Conservation (phyloP, 2,888 invertebrate species). For the Terebella lapidaria region DNA sequence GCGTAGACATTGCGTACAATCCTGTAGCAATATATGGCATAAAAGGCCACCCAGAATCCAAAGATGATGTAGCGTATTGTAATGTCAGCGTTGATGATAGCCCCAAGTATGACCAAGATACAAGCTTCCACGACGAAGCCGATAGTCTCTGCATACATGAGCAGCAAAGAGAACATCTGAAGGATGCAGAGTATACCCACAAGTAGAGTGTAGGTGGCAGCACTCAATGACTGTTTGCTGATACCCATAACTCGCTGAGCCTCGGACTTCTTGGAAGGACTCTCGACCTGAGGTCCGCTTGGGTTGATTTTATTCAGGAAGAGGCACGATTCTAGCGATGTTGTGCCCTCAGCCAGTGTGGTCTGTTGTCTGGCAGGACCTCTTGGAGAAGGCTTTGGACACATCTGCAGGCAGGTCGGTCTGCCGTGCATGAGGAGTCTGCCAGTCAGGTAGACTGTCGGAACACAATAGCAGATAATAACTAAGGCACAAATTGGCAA, state of each 20-base stretch:
- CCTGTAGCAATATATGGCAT: constrained; percentile 46
- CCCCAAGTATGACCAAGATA: constrained; percentile 49
- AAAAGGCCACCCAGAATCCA: constrained; percentile 42
- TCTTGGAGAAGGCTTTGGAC: constrained; percentile 5
- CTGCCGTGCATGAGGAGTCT: constrained; percentile 19
- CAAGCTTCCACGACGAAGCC: constrained; percentile 42
- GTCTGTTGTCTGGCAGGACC: background rate
- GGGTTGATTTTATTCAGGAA: constrained; percentile 27
- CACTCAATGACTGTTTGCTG: constrained; percentile 6
- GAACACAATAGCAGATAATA: constrained; percentile 23
- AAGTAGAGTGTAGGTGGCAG: constrained; percentile 10
- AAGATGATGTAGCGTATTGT: constrained; percentile 45
- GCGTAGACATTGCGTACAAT: constrained; percentile 45
- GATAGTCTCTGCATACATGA: constrained; percentile 42
- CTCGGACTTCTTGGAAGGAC: background rate
- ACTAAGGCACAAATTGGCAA: constrained; percentile 21
- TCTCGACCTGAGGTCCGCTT: background rate
- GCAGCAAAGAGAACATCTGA: constrained; percentile 20
- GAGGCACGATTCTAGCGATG: constrained; percentile 23
- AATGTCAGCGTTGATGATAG: constrained; percentile 45
- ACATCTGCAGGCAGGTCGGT: constrained; percentile 14
- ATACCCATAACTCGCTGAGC: constrained; percentile 3
- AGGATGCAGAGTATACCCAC: constrained; percentile 21
- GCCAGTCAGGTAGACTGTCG: constrained; percentile 23
- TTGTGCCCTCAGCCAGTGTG: constrained; percentile 19